A percentile compares a stretch with the other conserved stretches of the same genome.
Conservation (phyloP, 2,113 vertebrate genomes). For the Poecile atricapillus region DNA sequence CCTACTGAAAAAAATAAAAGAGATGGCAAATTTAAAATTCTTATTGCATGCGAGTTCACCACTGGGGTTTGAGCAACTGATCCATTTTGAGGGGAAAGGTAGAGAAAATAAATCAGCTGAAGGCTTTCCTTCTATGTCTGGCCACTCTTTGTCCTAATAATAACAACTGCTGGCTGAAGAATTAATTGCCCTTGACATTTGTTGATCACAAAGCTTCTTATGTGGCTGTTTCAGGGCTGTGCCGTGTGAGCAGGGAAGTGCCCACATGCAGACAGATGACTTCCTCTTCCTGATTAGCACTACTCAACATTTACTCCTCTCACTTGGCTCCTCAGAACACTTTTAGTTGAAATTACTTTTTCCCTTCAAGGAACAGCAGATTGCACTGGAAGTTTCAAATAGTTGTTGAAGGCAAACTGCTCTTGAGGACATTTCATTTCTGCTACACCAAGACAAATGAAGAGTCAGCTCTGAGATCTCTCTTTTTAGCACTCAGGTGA, state of each 20-base stretch:
- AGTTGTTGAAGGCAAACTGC: neutral
- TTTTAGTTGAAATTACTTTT: slow-evolving; percentile 10
- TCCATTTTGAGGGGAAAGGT: slow-evolving; percentile 1
- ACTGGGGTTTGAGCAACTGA: neutral
- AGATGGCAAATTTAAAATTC: slow-evolving; percentile 9
- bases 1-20: slow-evolving; percentile 1
- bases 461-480: neutral
- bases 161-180: slow-evolving; percentile 53
- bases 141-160: slow-evolving; percentile 54
- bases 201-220: slow-evolving; percentile 65
- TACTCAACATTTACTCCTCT: slow-evolving; percentile 9
- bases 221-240: neutral
- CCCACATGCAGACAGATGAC: slow-evolving; percentile 1
- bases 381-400: neutral
- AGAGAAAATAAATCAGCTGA: slow-evolving; percentile 20
- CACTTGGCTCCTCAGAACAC: neutral
- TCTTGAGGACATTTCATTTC: neutral
- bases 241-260: slow-evolving; percentile 38
- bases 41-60: neutral
- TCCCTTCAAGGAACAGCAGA: neutral
- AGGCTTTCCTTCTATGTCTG: slow-evolving; percentile 26
- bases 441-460: neutral
- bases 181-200: slow-evolving; percentile 61
- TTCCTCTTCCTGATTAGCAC: slow-evolving; percentile 46
- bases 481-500: neutral